These are phyloP conservation scores for Chaetura pelagica DNA, from an alignment of 2,113 vertebrate genomes.

Conservation along the genomic window DNA sequence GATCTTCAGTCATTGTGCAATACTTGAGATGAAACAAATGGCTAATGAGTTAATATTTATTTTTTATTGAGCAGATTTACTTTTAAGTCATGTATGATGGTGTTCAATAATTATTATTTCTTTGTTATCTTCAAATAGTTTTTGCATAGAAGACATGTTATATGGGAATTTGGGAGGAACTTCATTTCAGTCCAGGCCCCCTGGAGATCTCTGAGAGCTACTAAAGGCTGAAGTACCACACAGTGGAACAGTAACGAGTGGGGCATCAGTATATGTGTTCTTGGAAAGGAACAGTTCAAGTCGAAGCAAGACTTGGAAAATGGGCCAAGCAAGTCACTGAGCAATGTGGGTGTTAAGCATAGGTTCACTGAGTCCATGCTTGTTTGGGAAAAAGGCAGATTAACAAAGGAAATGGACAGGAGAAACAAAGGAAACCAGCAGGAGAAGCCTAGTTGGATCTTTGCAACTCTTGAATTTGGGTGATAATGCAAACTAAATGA, in stretches of 20 bases:
- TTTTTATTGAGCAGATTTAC: background rate
- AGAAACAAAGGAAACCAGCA: background rate
- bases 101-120: background rate
- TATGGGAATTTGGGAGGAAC: background rate
- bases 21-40: background rate
- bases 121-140: background rate
- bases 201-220: background rate
- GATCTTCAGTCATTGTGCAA: background rate
- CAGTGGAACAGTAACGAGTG: background rate
- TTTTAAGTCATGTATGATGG: background rate
- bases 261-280: background rate
- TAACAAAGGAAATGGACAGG: background rate
- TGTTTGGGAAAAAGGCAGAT: background rate
- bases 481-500: background rate
- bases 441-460: background rate
- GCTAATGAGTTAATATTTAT: background rate
- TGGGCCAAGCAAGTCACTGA: background rate
- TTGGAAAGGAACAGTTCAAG: background rate
- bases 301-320: background rate
- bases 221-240: background rate
- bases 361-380: background rate
- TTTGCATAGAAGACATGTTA: background rate
- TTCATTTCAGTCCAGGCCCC: background rate
- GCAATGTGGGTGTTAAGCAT: too few relatives aligned
- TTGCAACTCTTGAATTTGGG: background rate